Evolutionary conservation across 2,888 invertebrate species (phyloP), one percentile per base, ranked within the genome.

Genomic region (Seira musarum): DNA sequence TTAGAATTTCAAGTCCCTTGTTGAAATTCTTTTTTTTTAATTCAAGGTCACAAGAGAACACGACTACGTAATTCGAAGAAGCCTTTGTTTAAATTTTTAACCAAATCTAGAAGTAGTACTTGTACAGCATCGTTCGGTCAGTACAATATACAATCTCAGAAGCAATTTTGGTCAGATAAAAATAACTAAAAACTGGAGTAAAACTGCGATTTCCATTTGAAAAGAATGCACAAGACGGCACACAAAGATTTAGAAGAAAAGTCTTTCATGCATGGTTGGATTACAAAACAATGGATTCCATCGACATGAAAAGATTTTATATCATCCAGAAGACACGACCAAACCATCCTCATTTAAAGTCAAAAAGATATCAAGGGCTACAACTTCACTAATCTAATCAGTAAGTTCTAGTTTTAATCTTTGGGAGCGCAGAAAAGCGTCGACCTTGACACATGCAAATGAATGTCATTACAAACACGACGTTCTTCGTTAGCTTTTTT

Each of bases 361-460:
- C 57, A 57, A 57, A 17, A 1, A 30, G 30, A 30, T 30, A 5
- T 30, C 3, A 30, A 49, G 49, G 3, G 15, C 49, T n/a, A n/a
- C 49, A 49, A 49, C 49, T 49, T 49, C 15, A 49, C 49, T 49
- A 49, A 49, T 49, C 49, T 49, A 49, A 49, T 49, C 49, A 8
- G 13, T 2, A 8, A 8, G 49, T n/a, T 49, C 49, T 13, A 49
- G 49, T 49, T 49, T 49, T 49, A 3, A 49, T n/a, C 15, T 30
- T 30, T 30, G 8, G 49, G 15, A n/a, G 17, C 13, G 6, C 15
- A n/a, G 49, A 49, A n/a, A 49, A 49, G 49, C 49, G 13, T 49
- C 30, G 66, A 73, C 73, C 73, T 73, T 73, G 73, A 73, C 66
- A 53, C 21, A 65, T 73, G 65, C 66, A 73, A 53, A 66, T 66